Conservation (phyloP, 2,113 vertebrate species). For the Dolichallabes microphthalmus region DNA sequence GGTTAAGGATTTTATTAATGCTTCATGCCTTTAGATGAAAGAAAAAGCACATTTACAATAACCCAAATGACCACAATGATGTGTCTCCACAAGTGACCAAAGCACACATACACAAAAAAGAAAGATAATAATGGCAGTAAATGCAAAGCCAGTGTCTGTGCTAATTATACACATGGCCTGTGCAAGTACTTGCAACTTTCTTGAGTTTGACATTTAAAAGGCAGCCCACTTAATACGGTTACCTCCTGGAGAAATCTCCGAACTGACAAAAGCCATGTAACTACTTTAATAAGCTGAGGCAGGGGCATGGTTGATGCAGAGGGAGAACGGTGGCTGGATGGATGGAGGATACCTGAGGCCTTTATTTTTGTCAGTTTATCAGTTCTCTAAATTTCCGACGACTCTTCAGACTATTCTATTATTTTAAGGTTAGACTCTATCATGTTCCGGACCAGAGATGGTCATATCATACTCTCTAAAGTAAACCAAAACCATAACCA, state of each 20-base stretch:
- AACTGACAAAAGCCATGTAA: slow-evolving; percentile 44
- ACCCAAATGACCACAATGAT: slow-evolving; percentile 43
- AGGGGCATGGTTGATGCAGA: slow-evolving; percentile 10
- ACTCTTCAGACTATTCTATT: neutral
- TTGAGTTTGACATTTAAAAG: slow-evolving; percentile 60
- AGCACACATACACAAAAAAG: neutral
- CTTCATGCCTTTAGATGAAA: slow-evolving; percentile 11
- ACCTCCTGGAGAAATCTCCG: slow-evolving; percentile 41
- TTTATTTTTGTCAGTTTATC: neutral
- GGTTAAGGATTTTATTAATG: neutral
- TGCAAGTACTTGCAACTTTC: slow-evolving; percentile 46
- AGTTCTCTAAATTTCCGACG: slow-evolving; percentile 4
- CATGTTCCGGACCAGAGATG: neutral
- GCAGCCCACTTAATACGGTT: slow-evolving; percentile 52
- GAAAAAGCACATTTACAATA: slow-evolving; percentile 31
- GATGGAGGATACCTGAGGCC: neutral
- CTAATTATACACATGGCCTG: slow-evolving; percentile 55
- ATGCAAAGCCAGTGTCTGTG: slow-evolving; percentile 25
- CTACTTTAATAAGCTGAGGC: slow-evolving; percentile 51
- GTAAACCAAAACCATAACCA: neutral
- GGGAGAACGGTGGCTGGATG: neutral
- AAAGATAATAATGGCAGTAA: slow-evolving; percentile 11
- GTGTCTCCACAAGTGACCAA: slow-evolving; percentile 39
- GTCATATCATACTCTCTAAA: slow-evolving; percentile 26
- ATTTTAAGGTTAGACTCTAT: neutral